Percentiles rank a stretch among this genome's conserved stretches.
phyloP scores from a whole-genome alignment of 1,140 invertebrate species.

The Neodiprion lecontei region DNA sequence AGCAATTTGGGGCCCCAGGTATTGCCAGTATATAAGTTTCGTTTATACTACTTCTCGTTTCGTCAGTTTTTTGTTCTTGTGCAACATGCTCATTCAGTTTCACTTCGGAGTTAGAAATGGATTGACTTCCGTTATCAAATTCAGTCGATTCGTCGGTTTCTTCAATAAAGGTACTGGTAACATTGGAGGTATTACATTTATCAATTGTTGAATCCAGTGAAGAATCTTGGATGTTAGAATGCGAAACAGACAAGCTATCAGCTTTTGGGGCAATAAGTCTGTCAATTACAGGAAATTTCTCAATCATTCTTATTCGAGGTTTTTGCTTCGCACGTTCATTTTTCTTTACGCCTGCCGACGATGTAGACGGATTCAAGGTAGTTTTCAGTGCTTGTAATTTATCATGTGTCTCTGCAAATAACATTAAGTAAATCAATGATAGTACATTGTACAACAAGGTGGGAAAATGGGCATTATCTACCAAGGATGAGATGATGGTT shows the following conservation, averaged over 20 bases:
- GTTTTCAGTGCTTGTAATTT: background rate
- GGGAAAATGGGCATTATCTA: no score
- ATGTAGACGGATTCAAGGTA: background rate
- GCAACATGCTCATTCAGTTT: background rate
- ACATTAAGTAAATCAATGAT: background rate
- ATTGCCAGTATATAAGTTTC: background rate
- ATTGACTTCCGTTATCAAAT: background rate
- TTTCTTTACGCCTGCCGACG: background rate
- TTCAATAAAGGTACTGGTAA: background rate
- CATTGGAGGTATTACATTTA: background rate
- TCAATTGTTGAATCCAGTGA: no score
- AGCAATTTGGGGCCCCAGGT: background rate
- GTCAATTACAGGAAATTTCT: no score
- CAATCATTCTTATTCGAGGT: no score
- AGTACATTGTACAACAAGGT: background rate
- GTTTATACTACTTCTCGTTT: background rate
- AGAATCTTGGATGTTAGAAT: no score
- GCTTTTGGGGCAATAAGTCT: no score
- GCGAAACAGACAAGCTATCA: no score
- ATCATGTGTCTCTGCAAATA: background rate
- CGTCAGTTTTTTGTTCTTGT: background rate
- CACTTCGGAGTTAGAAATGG: background rate
- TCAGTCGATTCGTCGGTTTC: background rate
- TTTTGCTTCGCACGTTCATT: no score
- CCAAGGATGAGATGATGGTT: no score